Base-by-base conservation (phyloP, 2,113 vertebrate species). In the Passer domesticus region DNA sequence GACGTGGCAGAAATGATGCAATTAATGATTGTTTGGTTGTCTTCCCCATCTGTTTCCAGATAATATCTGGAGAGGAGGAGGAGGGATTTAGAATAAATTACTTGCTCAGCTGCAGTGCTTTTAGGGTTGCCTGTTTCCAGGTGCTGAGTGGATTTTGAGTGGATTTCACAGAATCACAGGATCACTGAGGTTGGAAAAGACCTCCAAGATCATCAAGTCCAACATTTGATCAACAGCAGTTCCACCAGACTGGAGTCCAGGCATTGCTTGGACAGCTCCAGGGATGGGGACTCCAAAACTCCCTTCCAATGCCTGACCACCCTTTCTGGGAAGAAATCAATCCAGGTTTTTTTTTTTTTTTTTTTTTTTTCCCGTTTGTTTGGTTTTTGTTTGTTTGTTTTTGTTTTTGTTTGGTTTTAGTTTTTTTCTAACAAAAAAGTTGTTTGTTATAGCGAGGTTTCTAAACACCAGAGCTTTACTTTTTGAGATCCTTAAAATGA, bases 231-330 rank as follows among this genome's bases (percentile, higher is more conserved):
- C 3, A 11, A 8, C n/a, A 39, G 7, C 53, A 28, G 16, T 7
- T 52, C 19, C n/a, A 7, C 27, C 44, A 89, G 60, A 33, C 0
- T 28, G 46, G 77, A 21, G 33, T 2, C 23, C 86, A 53, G 27
- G 1, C 10, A 2, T 10, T 21, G 24, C 46, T 22, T 30, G 69
- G 46, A 10, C 23, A n/a, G 0, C 5, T n/a, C 23, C 68, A 44
- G 37, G 27, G 44, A 4, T 67, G 86, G 44, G 22, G 6, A 39
- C 19, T 46, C 44, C 53, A 39, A 8, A 25, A 9, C 5, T 50
- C 46, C 35, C 10, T 50, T 5, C 44, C 28, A 6, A 0, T 3
- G 13, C 15, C 8, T n/a, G 39, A 9, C 15, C 33, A 28, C 7
- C 6, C 46, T 15, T 19, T 2, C 13, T 11, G 53, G 0, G 19